A percentile compares a stretch with the other conserved stretches of the same genome.
Conservation (phyloP, 35 echinoderm and acorn worm genomes). For the Hemicentrotus pulcherrimus region DNA sequence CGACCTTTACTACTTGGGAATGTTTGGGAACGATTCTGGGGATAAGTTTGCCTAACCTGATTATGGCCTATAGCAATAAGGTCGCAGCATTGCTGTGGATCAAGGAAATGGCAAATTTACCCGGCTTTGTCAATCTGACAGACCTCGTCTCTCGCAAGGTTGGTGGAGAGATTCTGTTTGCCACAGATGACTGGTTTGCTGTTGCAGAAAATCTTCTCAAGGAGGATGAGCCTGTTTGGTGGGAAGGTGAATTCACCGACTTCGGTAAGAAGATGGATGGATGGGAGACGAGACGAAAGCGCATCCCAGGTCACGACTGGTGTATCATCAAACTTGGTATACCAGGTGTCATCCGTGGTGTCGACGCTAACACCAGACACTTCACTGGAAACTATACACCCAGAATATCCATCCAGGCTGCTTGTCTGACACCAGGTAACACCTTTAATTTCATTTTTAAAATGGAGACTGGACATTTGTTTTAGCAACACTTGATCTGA, state of each 20-base stretch:
- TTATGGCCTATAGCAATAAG: no score
- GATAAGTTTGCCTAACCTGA: no score
- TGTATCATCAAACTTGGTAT: slow-evolving; percentile 74
- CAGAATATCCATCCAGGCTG: slow-evolving; percentile 67
- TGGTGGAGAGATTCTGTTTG: slow-evolving; percentile 69
- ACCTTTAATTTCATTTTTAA: not conserved
- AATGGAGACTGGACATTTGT: no score
- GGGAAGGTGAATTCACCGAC: slow-evolving; percentile 65
- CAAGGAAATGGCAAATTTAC: no score
- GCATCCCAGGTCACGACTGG: slow-evolving; percentile 78
- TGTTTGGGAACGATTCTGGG: no score
- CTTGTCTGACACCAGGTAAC: slow-evolving; percentile 49
- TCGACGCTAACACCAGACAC: slow-evolving; percentile 66
- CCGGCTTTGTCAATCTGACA: no score
- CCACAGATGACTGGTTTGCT: slow-evolving; percentile 89
- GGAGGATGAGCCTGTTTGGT: slow-evolving; percentile 55
- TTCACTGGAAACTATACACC: slow-evolving; percentile 79
- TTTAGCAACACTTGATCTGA: no score
- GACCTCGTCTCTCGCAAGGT: not conserved
- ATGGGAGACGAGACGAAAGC: slow-evolving; percentile 79
- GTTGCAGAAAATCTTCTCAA: slow-evolving; percentile 79
- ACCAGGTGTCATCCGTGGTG: slow-evolving; percentile 63
- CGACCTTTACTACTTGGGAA: no score
- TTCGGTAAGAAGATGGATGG: slow-evolving; percentile 87
- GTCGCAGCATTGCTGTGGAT: no score